These are phyloP conservation scores for Epirrhoe tristata DNA, from an alignment of 2,888 invertebrate species.

Conservation along the genomic window DNA sequence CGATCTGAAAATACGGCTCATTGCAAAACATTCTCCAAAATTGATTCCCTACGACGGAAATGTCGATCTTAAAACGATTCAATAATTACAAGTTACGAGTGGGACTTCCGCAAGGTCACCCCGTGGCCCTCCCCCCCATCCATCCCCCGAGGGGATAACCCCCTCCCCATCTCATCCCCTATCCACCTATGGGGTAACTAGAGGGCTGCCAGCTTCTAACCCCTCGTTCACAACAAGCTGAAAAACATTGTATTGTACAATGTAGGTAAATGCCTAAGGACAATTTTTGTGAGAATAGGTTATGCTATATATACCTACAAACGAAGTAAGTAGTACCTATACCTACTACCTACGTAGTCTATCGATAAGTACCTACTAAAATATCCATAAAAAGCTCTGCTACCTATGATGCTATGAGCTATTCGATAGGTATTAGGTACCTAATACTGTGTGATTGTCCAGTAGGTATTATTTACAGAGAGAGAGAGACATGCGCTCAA, in stretches of 20 bases:
- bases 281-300: no score
- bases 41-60: constrained; percentile 49
- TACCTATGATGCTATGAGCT: no score
- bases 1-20: no score
- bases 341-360: no score
- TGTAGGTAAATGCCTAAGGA: background rate
- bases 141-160: constrained; percentile 20
- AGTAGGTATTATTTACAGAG: no score
- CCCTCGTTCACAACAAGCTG: background rate
- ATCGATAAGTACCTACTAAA: no score
- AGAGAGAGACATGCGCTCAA: no score
- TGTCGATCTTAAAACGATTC: constrained; percentile 56
- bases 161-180: constrained; percentile 25
- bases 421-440: no score
- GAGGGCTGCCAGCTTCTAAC: background rate
- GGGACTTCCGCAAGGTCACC: constrained; percentile 67
- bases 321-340: no score
- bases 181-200: constrained; percentile 15
- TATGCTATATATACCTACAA: no score
- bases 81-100: constrained; percentile 61
- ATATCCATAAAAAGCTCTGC: no score
- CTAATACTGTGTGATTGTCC: no score
- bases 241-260: background rate
- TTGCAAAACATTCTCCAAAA: constrained; percentile 37
- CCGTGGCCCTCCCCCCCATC: constrained; percentile 43